These are phyloP conservation scores for Tokudaia muenninki DNA, from an alignment of 2,797 vertebrate genomes.

Conservation along the genomic window DNA sequence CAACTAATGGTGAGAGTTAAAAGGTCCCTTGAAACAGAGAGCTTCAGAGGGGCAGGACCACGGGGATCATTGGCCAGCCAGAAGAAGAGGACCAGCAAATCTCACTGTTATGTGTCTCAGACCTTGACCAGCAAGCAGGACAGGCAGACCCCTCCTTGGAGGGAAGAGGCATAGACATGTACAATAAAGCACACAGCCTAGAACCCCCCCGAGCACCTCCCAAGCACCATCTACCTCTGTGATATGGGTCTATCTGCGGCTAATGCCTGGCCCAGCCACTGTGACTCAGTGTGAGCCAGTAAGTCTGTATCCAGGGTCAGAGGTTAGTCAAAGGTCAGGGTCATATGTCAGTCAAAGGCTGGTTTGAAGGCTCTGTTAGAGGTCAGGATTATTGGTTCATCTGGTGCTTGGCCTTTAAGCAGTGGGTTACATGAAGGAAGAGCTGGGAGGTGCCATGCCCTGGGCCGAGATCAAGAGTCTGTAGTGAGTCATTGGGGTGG, in stretches of 20 bases:
- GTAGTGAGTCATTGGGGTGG: conserved; percentile 18
- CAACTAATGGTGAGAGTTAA: neutral
- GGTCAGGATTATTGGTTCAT: neutral
- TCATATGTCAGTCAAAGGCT: neutral
- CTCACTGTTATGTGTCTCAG: neutral
- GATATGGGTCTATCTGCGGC: neutral
- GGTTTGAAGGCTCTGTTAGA: neutral
- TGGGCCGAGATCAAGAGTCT: conserved; percentile 16
- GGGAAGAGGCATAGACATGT: neutral
- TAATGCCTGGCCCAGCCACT: neutral
- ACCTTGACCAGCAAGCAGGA: neutral
- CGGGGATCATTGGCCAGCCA: neutral
- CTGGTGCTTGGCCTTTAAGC: neutral
- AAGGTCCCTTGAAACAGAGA: neutral
- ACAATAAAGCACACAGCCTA: neutral
- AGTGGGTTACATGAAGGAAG: neutral
- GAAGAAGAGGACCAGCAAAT: neutral
- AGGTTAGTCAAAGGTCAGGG: conserved; percentile 22
- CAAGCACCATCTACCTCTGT: neutral
- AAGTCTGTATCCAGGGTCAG: neutral
- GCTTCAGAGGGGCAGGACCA: neutral
- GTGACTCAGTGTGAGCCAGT: neutral
- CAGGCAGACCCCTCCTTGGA: neutral
- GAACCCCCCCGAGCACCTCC: neutral
- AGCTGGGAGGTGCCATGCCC: neutral